Percentiles rank a stretch among this genome's conserved stretches.
These are phyloP conservation scores for Cheirogaleus medius DNA, from an alignment of 2,113 vertebrate species.

Conservation along the genomic window DNA sequence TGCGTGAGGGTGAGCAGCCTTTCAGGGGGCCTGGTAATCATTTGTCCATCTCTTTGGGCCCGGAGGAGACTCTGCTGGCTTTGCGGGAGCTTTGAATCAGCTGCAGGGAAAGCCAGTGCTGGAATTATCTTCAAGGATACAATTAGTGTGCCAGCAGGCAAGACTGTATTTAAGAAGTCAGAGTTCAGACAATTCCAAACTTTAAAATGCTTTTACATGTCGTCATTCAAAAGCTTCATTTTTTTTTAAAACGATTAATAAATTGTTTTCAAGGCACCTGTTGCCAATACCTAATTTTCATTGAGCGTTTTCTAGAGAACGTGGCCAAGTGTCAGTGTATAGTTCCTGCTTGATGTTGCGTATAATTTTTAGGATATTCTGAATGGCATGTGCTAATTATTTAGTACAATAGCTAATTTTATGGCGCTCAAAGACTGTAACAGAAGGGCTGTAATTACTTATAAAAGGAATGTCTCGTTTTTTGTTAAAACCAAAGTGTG, in stretches of 20 bases:
- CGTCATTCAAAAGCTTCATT: constrained; percentile 72
- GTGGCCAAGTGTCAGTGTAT: constrained; percentile 81
- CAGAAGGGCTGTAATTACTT: constrained; percentile 88
- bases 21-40: neutral
- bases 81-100: neutral
- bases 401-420: constrained; percentile 89
- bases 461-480: constrained; percentile 83
- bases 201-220: constrained; percentile 77
- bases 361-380: constrained; percentile 88
- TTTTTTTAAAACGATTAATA: constrained; percentile 77
- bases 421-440: constrained; percentile 84
- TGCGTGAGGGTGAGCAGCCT: neutral
- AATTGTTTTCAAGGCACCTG: constrained; percentile 84
- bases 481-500: constrained; percentile 82
- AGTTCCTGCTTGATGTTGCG: constrained; percentile 89
- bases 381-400: constrained; percentile 92
- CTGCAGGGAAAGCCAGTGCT: constrained; percentile 64
- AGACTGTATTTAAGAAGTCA: constrained; percentile 78
- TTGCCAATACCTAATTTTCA: constrained; percentile 84
- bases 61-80: neutral
- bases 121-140: constrained; percentile 66
- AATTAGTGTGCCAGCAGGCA: constrained; percentile 76
- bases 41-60: neutral
- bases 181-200: constrained; percentile 79
- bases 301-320: constrained; percentile 81